Conservation (phyloP, 2,797 vertebrate species). For the Peromyscus attwateri region DNA sequence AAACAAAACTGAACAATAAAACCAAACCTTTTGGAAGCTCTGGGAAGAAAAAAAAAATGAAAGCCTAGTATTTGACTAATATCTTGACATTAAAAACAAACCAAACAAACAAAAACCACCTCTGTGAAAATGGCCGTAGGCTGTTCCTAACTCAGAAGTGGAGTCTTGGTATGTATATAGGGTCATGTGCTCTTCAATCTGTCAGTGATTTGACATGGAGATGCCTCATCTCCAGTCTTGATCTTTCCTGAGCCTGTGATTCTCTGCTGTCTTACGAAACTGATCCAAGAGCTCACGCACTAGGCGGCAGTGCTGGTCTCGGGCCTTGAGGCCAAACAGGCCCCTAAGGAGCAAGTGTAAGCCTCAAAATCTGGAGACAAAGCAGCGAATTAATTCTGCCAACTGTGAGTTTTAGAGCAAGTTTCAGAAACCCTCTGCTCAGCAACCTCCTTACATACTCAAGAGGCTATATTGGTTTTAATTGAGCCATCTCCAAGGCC, state of each 20-base stretch:
- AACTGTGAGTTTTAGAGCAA: conserved; percentile 17
- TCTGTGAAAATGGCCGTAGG: neutral
- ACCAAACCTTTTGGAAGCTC: conserved; percentile 1
- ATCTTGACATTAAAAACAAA: neutral
- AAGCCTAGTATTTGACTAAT: conserved; percentile 43
- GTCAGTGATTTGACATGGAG: conserved; percentile 32
- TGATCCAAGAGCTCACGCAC: conserved; percentile 15
- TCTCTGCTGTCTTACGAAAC: neutral
- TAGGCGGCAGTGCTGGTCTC: neutral
- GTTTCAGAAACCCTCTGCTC: conserved; percentile 70
- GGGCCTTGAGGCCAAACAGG: conserved; percentile 39
- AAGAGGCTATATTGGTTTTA: conserved; percentile 58
- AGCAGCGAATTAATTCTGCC: conserved; percentile 62
- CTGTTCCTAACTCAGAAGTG: neutral
- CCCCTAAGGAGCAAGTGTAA: conserved; percentile 57
- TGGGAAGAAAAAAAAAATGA: neutral
- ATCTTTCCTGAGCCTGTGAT: conserved; percentile 14
- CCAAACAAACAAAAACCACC: too few relatives aligned
- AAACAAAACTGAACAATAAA: neutral
- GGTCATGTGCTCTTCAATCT: neutral
- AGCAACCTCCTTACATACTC: conserved; percentile 63
- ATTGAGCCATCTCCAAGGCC: conserved; percentile 62
- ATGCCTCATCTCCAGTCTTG: conserved; percentile 35
- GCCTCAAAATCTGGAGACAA: conserved; percentile 67
- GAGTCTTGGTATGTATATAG: neutral